Percentiles rank a stretch among this genome's conserved stretches.
These are phyloP conservation scores for Ecdyonurus torrentis DNA, from an alignment of 2,888 invertebrate species.

Conservation along the genomic window DNA sequence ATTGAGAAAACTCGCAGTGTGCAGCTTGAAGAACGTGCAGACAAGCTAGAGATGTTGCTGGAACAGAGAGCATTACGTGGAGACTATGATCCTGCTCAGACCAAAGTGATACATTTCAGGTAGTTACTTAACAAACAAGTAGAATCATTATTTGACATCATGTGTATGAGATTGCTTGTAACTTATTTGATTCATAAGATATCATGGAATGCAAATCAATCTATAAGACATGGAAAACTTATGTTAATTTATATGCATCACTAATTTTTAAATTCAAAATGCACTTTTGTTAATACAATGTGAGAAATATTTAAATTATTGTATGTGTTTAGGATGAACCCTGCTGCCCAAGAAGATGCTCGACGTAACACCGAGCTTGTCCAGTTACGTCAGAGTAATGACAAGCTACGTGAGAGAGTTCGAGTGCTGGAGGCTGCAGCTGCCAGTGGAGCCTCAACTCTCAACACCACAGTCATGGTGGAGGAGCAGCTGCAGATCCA, in stretches of 20 bases:
- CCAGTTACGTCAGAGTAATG: constrained; percentile 50
- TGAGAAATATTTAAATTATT: too few species aligned
- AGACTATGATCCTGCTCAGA: constrained; percentile 29
- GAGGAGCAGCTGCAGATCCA: constrained; percentile 18
- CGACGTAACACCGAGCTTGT: constrained; percentile 47
- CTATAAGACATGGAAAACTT: too few species aligned
- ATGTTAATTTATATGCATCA: too few species aligned
- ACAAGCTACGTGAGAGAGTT: constrained; percentile 20
- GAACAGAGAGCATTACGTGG: constrained; percentile 41
- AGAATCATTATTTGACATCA: too few species aligned
- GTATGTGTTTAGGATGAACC: constrained; percentile 44
- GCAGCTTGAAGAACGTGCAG: constrained; percentile 24
- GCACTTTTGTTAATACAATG: not conserved
- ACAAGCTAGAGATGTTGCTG: constrained; percentile 46
- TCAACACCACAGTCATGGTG: constrained; percentile 21
- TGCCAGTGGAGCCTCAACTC: not conserved
- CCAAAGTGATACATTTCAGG: constrained; percentile 23
- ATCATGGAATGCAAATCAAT: too few species aligned
- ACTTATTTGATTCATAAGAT: too few species aligned
- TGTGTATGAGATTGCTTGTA: too few species aligned
- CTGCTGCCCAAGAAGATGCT: constrained; percentile 47
- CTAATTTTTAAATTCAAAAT: too few species aligned
- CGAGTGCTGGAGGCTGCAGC: constrained; percentile 20
- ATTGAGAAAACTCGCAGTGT: constrained; percentile 10
- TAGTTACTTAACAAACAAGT: too few species aligned